Percentiles rank a stretch among this genome's conserved stretches.
These are phyloP conservation scores for Heterotilapia buettikoferi DNA, from an alignment of 2,113 vertebrate species.

Conservation along the genomic window DNA sequence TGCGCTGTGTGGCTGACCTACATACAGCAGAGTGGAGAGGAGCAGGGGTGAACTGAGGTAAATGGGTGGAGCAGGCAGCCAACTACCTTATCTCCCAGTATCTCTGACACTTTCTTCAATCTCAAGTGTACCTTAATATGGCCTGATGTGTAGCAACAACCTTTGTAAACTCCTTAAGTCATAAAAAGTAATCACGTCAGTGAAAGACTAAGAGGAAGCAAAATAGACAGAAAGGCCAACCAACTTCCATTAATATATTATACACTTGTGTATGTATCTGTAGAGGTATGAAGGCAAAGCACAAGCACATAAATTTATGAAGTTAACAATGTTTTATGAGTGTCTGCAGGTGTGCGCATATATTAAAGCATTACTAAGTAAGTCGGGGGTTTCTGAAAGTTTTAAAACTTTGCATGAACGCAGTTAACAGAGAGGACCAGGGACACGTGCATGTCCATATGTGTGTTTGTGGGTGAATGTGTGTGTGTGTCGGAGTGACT, in stretches of 20 bases:
- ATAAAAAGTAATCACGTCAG: conserved; percentile 20
- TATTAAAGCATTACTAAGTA: not conserved
- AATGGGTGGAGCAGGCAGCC: conserved; percentile 50
- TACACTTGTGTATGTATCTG: not conserved
- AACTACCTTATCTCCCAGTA: conserved; percentile 44
- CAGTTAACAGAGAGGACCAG: not conserved
- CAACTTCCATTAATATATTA: not conserved
- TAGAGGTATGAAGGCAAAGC: not conserved
- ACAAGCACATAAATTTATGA: not conserved
- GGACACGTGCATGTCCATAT: not conserved
- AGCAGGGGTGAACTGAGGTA: conserved; percentile 52
- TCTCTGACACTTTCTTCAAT: conserved; percentile 43
- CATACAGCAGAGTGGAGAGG: conserved; percentile 13
- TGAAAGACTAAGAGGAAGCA: not conserved
- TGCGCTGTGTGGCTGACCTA: conserved; percentile 44
- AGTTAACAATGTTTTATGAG: not conserved
- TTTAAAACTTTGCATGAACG: not conserved
- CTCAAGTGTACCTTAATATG: conserved; percentile 46
- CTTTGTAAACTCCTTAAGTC: not conserved
- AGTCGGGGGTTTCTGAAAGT: not conserved
- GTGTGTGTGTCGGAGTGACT: not conserved
- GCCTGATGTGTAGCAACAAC: conserved; percentile 3
- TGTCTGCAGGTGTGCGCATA: not conserved
- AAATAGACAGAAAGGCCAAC: not conserved
- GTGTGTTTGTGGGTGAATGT: not conserved